A percentile compares a stretch with the other conserved stretches of the same genome.
Conservation (phyloP, 30 jellyfish, hydroid and myxozoan genomes). For the Aurelia sp. region DNA sequence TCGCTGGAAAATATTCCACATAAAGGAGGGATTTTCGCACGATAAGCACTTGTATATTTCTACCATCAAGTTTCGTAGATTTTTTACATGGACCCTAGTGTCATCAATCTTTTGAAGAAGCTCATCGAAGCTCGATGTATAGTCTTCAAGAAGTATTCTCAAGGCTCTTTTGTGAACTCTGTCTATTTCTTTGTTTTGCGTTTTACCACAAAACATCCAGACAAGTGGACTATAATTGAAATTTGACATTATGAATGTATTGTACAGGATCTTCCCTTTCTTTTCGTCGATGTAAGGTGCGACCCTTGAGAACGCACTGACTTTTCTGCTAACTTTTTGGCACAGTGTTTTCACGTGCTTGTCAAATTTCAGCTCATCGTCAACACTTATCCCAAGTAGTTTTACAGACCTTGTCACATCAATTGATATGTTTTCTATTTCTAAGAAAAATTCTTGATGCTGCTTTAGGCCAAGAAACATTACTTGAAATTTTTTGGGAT, state of each 20-base stretch:
- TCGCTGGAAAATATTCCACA: conserved; percentile 39
- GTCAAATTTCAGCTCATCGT: background rate
- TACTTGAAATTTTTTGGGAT: too few relatives aligned
- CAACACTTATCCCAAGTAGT: conserved; percentile 49
- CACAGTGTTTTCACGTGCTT: conserved; percentile 33
- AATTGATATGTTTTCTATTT: too few relatives aligned
- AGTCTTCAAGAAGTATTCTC: conserved; percentile 38
- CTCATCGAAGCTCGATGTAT: conserved; percentile 14
- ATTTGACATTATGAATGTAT: conserved; percentile 50
- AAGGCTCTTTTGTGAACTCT: conserved; percentile 50
- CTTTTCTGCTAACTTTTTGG: conserved; percentile 3
- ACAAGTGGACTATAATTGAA: conserved; percentile 57
- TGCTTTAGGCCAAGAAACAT: too few relatives aligned
- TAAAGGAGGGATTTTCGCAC: conserved; percentile 30
- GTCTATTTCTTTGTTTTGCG: conserved; percentile 26
- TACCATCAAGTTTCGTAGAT: conserved; percentile 41
- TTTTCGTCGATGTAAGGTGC: conserved; percentile 20
- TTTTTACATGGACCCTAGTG: conserved; percentile 23
- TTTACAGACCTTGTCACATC: background rate
- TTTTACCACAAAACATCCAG: conserved; percentile 66
- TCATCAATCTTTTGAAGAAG: conserved; percentile 42
- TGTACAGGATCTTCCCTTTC: conserved; percentile 26
- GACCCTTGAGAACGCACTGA: conserved; percentile 46
- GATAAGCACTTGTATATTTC: conserved; percentile 29
- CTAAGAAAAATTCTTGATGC: too few relatives aligned